Conservation (phyloP, 2,797 vertebrate species). For the Gymnodraco acuticeps region DNA sequence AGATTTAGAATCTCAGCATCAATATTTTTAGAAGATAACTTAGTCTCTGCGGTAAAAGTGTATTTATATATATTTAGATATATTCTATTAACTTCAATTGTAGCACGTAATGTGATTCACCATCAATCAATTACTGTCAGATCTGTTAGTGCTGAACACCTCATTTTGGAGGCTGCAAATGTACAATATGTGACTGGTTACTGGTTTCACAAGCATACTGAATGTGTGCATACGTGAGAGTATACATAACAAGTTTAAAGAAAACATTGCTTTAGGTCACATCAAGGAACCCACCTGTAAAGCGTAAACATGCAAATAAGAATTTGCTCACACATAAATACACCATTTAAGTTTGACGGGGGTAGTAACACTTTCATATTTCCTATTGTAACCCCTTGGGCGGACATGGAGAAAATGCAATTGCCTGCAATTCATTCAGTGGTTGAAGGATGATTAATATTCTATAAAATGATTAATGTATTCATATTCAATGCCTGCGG, state of each 20-base stretch:
- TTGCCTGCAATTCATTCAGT: constrained; percentile 60
- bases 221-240: constrained; percentile 6
- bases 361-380: constrained; percentile 51
- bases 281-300: constrained; percentile 31
- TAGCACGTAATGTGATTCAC: background rate
- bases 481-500: constrained; percentile 63
- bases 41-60: background rate
- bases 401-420: constrained; percentile 56
- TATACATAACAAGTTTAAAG: constrained; percentile 25
- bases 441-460: constrained; percentile 74
- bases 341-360: constrained; percentile 55
- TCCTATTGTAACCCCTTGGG: constrained; percentile 52
- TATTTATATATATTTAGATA: too few relatives aligned
- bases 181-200: constrained; percentile 18
- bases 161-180: background rate
- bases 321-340: constrained; percentile 30
- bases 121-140: background rate
- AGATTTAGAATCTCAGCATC: background rate
- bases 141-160: background rate
- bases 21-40: constrained; percentile 10
- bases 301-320: constrained; percentile 64
- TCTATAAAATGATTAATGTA: constrained; percentile 72
- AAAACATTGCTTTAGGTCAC: constrained; percentile 54
- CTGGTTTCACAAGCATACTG: constrained; percentile 22
- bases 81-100: background rate